Evolutionary conservation across 2,797 vertebrate genomes (phyloP).

Genomic region (Sebastes cheni): DNA sequence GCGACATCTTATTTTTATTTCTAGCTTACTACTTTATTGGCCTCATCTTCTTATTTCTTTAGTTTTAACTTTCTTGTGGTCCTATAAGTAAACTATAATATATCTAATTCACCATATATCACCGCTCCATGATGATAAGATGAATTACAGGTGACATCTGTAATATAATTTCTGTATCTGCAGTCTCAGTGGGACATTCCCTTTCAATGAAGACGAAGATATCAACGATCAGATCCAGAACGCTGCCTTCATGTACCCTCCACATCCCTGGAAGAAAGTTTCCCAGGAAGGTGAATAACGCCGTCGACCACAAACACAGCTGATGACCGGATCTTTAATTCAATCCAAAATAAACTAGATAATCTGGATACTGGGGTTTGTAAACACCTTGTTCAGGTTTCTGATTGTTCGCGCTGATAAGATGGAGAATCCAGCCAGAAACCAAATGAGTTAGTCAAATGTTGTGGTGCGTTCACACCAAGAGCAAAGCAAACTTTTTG

Average conservation of each 20-base stretch:
- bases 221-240: conserved; percentile 99
- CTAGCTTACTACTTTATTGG: background rate
- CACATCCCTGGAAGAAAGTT: conserved; percentile 96
- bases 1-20: background rate
- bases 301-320: background rate
- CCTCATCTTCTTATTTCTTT: background rate
- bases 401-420: background rate
- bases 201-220: conserved; percentile 97
- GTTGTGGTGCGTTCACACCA: too few relatives aligned
- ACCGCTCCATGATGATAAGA: background rate
- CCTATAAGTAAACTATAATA: background rate
- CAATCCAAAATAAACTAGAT: background rate
- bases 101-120: background rate
- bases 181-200: conserved; percentile 96
- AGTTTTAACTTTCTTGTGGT: background rate
- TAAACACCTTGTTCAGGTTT: background rate
- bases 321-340: background rate
- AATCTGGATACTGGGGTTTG: too few relatives aligned
- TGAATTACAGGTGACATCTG: background rate
- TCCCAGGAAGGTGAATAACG: conserved; percentile 89
- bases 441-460: background rate
- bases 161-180: background rate
- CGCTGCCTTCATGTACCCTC: conserved; percentile 98
- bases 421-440: background rate
- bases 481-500: too few relatives aligned